Evolutionary conservation across 2,113 vertebrate genomes (phyloP).

Genomic region (Acinonyx jubatus): DNA sequence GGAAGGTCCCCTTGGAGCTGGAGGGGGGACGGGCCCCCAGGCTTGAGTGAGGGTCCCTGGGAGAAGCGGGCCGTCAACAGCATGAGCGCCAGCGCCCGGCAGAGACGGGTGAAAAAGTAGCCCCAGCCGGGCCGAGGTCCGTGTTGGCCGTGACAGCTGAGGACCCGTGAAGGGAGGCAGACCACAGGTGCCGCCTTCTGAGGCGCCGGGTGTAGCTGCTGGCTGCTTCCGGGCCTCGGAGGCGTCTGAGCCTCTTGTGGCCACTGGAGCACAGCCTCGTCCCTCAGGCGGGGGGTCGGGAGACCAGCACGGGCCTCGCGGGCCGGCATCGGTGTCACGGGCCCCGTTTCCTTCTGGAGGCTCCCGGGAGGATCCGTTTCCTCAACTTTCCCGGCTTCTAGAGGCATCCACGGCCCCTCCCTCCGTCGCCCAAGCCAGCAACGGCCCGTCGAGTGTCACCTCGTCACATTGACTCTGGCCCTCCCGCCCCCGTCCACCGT

Average conservation of each 20-base stretch:
- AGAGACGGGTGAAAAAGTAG: rapidly evolving
- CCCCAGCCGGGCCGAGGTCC: too few species aligned
- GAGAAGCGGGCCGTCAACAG: rapidly evolving
- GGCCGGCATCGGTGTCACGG: not conserved
- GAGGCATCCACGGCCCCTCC: not conserved
- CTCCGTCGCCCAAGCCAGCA: rapidly evolving
- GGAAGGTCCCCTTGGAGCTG: not conserved
- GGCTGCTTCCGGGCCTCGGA: not conserved
- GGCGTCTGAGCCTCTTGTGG: not conserved
- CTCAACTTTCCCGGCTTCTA: not conserved
- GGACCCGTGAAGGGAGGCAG: rapidly evolving
- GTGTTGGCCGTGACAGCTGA: not conserved
- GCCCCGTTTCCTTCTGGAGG: not conserved
- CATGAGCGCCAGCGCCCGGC: not conserved
- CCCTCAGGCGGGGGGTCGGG: not conserved
- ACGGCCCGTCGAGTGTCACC: rapidly evolving
- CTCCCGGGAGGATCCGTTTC: not conserved
- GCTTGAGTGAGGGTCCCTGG: too few species aligned
- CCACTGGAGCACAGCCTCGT: not conserved
- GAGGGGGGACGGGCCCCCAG: not conserved
- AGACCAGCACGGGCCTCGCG: not conserved
- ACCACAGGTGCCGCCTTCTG: not conserved
- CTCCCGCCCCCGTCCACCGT: not conserved
- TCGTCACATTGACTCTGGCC: not conserved
- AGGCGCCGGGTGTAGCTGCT: not conserved